Percentiles rank a stretch among this genome's conserved stretches.
These are phyloP conservation scores for Rhinophrynus dorsalis DNA, from an alignment of 2,797 vertebrate species.

Conservation along the genomic window DNA sequence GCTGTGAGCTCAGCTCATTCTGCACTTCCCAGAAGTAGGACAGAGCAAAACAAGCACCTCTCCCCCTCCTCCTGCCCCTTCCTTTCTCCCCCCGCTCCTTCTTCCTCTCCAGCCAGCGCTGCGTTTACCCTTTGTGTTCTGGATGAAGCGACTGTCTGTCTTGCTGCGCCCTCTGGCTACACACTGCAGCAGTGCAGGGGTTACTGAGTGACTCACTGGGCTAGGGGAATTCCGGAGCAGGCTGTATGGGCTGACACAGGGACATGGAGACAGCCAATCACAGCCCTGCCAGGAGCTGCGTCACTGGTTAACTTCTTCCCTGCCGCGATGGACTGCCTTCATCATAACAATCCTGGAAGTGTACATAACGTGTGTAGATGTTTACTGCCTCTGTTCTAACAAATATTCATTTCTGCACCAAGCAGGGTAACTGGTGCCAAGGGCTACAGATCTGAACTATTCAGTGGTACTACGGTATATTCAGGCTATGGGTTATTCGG, in stretches of 20 bases:
- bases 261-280: constrained; percentile 34
- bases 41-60: constrained; percentile 40
- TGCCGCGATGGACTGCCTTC: too few relatives aligned
- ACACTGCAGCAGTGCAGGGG: neutral
- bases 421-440: too few relatives aligned
- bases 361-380: too few relatives aligned
- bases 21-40: constrained; percentile 37
- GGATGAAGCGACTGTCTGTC: neutral
- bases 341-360: too few relatives aligned
- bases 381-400: neutral
- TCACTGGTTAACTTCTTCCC: constrained; percentile 20
- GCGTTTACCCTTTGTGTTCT: neutral
- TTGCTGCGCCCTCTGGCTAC: neutral
- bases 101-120: neutral
- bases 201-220: constrained; percentile 33
- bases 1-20: constrained; percentile 22
- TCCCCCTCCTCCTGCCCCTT: neutral
- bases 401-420: too few relatives aligned
- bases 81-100: neutral
- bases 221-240: constrained; percentile 41
- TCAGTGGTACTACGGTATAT: too few relatives aligned
- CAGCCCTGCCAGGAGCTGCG: neutral
- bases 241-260: constrained; percentile 37
- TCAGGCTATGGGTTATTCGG: too few relatives aligned
- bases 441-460: too few relatives aligned